Evolutionary conservation across 1,140 invertebrate genomes (phyloP).

Genomic region (Hyphantria cunea): DNA sequence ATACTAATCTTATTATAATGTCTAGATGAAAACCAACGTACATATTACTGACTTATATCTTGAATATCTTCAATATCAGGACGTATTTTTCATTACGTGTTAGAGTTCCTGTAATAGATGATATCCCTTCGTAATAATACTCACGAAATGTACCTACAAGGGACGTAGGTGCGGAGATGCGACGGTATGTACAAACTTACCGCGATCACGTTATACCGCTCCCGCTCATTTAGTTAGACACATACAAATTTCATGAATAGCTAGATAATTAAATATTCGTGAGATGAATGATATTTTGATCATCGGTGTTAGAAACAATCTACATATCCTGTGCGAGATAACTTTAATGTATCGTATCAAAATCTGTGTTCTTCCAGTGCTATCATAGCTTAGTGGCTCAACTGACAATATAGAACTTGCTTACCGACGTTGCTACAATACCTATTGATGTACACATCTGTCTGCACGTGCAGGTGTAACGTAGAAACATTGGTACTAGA

Average conservation of each 20-base stretch:
- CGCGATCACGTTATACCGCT: no score
- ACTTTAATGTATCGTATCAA: conserved; percentile 50
- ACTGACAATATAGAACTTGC: conserved; percentile 64
- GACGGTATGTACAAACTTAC: no score
- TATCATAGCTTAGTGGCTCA: conserved; percentile 61
- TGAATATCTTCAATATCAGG: conserved; percentile 17
- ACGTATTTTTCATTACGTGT: conserved; percentile 24
- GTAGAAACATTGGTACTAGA: no score
- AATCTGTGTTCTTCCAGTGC: conserved; percentile 74
- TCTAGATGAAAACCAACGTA: conserved; percentile 31
- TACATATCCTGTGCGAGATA: conserved; percentile 59
- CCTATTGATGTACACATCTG: no score
- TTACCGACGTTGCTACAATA: background rate
- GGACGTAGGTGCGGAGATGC: background rate
- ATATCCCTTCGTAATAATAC: conserved; percentile 2
- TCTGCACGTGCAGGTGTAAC: background rate
- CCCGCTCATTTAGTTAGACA: conserved; percentile 22
- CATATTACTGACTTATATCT: conserved; percentile 33
- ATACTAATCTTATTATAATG: conserved; percentile 37
- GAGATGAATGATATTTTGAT: conserved; percentile 41
- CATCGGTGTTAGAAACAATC: conserved; percentile 65
- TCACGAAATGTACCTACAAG: no score
- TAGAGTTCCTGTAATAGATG: conserved; percentile 28
- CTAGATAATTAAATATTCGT: conserved; percentile 41
- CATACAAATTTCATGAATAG: conserved; percentile 33